These are phyloP conservation scores for Drosophila auraria DNA, from an alignment of 1,140 invertebrate species.

Conservation along the genomic window DNA sequence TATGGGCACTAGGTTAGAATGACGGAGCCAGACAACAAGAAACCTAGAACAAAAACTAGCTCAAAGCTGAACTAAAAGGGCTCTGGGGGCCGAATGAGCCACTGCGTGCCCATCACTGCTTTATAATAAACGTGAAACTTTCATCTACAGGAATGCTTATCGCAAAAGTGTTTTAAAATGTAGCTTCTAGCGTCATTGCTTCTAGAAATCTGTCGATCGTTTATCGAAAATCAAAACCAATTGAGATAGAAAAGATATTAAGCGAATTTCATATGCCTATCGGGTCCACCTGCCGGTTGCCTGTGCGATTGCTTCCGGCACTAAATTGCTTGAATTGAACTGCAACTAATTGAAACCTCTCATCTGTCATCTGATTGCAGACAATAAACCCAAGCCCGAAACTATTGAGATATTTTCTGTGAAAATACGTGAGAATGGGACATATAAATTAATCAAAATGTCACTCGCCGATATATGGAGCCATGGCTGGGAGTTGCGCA, in stretches of 20 bases:
- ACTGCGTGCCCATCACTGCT: too few species aligned
- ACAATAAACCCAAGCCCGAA: conserved; percentile 90
- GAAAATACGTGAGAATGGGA: conserved; percentile 87
- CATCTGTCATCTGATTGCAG: conserved; percentile 80
- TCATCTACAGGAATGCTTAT: not conserved
- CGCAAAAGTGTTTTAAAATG: conserved; percentile 1
- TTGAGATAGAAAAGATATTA: conserved; percentile 27
- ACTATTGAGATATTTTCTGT: conserved; percentile 89
- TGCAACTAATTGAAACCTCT: not conserved
- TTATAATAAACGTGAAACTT: too few species aligned
- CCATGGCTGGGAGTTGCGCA: conserved; percentile 88
- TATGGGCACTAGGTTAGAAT: too few species aligned
- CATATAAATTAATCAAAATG: conserved; percentile 87
- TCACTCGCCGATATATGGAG: conserved; percentile 89
- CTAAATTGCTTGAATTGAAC: conserved; percentile 40
- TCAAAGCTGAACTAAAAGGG: too few species aligned
- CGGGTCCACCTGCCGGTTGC: conserved; percentile 12
- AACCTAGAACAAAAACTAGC: too few species aligned
- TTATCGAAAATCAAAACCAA: conserved; percentile 34
- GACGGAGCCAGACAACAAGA: too few species aligned
- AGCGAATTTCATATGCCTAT: conserved; percentile 10
- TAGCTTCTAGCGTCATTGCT: not conserved
- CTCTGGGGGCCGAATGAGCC: too few species aligned
- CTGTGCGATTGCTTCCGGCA: conserved; percentile 3
- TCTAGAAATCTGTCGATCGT: not conserved